phyloP scores from a whole-genome alignment of 2,797 vertebrate genomes.

The Cyclura pinguis region DNA sequence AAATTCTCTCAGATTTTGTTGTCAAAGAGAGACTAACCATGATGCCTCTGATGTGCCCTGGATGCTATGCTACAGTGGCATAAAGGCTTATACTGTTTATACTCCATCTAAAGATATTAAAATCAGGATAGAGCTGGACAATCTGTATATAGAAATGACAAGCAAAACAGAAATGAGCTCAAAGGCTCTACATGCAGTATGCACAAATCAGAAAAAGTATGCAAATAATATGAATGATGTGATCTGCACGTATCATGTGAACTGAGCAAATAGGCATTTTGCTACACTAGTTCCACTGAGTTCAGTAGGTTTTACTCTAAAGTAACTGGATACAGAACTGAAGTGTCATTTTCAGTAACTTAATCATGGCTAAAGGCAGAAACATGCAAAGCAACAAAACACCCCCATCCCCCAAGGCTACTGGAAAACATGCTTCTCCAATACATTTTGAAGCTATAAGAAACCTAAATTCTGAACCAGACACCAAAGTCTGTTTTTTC shows the following conservation, averaged over 20 bases:
- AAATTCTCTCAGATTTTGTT: not conserved
- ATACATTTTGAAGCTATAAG: not conserved
- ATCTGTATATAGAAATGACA: not conserved
- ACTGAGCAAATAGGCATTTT: not conserved
- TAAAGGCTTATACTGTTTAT: not conserved
- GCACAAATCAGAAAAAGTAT: not conserved
- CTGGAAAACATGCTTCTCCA: not conserved
- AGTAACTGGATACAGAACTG: not conserved
- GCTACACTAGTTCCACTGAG: not conserved
- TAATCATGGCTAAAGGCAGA: not conserved
- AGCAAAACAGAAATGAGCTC: not conserved
- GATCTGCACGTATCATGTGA: not conserved
- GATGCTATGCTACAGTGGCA: not conserved
- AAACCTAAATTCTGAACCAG: not conserved
- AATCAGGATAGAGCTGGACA: not conserved
- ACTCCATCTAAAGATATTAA: not conserved
- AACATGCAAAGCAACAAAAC: not conserved
- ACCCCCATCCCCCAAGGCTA: not conserved
- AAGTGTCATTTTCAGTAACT: not conserved
- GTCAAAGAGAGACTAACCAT: not conserved
- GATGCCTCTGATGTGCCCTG: not conserved
- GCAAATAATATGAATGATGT: not conserved
- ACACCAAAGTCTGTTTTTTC: not conserved
- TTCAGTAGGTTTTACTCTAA: not conserved
- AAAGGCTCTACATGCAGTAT: not conserved